Conservation (phyloP, 1,140 invertebrate species). For the Saccostrea echinata region DNA sequence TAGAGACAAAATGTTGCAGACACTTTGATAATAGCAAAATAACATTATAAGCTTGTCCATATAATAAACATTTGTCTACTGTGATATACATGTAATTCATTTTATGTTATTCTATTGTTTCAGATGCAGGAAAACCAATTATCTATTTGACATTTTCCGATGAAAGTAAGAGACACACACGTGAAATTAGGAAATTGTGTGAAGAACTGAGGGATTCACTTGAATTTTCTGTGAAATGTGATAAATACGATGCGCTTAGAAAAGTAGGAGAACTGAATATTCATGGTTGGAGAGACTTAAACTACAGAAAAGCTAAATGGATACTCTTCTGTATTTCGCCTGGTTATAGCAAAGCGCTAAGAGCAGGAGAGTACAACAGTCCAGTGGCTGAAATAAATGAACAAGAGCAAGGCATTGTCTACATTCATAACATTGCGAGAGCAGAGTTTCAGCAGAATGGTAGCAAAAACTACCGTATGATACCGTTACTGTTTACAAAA, state of each 20-base stretch:
- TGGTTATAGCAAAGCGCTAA: neutral
- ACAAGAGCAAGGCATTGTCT: neutral
- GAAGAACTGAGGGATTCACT: neutral
- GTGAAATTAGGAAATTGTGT: neutral
- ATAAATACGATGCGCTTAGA: neutral
- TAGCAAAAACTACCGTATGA: neutral
- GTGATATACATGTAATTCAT: neutral
- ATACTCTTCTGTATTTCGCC: conserved; percentile 16
- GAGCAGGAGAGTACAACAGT: too few relatives aligned
- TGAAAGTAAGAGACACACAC: neutral
- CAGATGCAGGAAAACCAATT: neutral
- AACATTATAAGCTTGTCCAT: too few relatives aligned
- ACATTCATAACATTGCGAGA: neutral
- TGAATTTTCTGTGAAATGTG: neutral
- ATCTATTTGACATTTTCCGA: conserved; percentile 10
- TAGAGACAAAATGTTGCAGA: too few relatives aligned
- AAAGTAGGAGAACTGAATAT: neutral
- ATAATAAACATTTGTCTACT: too few relatives aligned
- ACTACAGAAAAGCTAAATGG: neutral
- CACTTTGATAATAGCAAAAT: too few relatives aligned
- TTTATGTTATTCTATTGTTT: neutral
- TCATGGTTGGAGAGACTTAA: neutral
- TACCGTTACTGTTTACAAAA: neutral
- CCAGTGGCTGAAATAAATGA: neutral
- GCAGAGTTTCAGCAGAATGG: conserved; percentile 2